Evolutionary conservation across 1,140 invertebrate genomes (phyloP).

Genomic region (Zaprionus lachaisei): DNA sequence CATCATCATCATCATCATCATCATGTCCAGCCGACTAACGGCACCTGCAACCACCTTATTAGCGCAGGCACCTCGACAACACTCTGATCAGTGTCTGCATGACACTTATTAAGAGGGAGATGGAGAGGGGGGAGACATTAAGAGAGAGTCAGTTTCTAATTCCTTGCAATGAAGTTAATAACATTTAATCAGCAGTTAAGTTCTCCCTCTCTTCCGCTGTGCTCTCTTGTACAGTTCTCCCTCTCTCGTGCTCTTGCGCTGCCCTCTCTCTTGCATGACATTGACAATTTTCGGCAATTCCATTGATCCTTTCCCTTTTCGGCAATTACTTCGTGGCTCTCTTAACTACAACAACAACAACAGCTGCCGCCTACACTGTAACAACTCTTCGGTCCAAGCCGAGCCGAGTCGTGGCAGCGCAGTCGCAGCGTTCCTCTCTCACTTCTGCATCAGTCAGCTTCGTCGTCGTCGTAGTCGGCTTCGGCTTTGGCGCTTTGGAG

Average conservation of each 20-base stretch:
- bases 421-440: slow-evolving; percentile 43
- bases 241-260: not conserved
- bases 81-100: not conserved
- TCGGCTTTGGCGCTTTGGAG: slow-evolving; percentile 40
- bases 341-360: slow-evolving; percentile 22
- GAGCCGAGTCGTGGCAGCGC: slow-evolving; percentile 5
- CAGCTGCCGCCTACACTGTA: slow-evolving; percentile 49
- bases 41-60: slow-evolving; percentile 67
- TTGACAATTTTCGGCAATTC: slow-evolving; percentile 33
- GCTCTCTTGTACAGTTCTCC: not conserved
- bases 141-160: slow-evolving; percentile 1
- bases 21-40: slow-evolving; percentile 53
- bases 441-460: slow-evolving; percentile 46
- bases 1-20: slow-evolving; percentile 36
- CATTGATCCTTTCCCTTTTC: slow-evolving; percentile 64
- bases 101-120: slow-evolving; percentile 5
- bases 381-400: slow-evolving; percentile 10
- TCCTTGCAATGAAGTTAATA: not conserved
- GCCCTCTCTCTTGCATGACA: slow-evolving; percentile 17
- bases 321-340: slow-evolving; percentile 29
- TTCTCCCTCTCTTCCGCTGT: slow-evolving; percentile 8
- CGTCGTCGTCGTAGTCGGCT: slow-evolving; percentile 27
- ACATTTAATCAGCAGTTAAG: slow-evolving; percentile 3
- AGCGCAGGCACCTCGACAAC: slow-evolving; percentile 16
- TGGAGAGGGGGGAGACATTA: not conserved